Evolutionary conservation across 92 coral and sea anemone genomes (phyloP).

Genomic region (Bergia puertoricense): DNA sequence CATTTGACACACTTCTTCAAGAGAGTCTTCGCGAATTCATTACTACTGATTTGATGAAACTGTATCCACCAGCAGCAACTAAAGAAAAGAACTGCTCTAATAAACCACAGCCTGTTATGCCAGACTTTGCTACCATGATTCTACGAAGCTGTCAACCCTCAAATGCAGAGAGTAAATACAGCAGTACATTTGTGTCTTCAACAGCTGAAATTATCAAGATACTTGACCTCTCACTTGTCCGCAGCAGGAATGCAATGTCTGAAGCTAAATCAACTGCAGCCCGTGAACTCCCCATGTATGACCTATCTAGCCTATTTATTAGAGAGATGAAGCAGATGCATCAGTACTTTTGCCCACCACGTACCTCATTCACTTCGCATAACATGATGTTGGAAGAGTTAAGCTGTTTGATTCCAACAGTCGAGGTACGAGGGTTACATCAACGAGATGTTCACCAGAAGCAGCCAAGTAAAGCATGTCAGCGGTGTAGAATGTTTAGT

Average conservation of each 20-base stretch:
- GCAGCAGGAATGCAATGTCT: neutral
- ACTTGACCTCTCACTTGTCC: constrained; percentile 22
- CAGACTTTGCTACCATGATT: neutral
- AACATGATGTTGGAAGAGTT: constrained; percentile 13
- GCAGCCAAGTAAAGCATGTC: neutral
- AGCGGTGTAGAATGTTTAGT: neutral
- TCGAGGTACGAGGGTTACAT: neutral
- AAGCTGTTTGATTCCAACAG: constrained; percentile 16
- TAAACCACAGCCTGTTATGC: neutral
- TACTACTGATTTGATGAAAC: neutral
- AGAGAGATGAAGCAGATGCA: constrained; percentile 3
- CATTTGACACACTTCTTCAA: neutral
- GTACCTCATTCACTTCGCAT: neutral
- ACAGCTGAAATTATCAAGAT: constrained; percentile 10
- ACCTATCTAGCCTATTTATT: constrained; percentile 12
- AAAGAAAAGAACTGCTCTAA: too few relatives aligned
- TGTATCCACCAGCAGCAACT: neutral
- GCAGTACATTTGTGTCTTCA: neutral
- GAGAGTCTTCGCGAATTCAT: neutral
- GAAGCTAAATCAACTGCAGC: neutral
- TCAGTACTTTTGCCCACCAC: constrained; percentile 7
- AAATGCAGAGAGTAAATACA: neutral
- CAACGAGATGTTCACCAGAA: constrained; percentile 3
- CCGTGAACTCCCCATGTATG: neutral
- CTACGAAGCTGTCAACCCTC: neutral